Base-by-base conservation (phyloP, 1,140 invertebrate genomes). In the Brachionus manjavacas region DNA sequence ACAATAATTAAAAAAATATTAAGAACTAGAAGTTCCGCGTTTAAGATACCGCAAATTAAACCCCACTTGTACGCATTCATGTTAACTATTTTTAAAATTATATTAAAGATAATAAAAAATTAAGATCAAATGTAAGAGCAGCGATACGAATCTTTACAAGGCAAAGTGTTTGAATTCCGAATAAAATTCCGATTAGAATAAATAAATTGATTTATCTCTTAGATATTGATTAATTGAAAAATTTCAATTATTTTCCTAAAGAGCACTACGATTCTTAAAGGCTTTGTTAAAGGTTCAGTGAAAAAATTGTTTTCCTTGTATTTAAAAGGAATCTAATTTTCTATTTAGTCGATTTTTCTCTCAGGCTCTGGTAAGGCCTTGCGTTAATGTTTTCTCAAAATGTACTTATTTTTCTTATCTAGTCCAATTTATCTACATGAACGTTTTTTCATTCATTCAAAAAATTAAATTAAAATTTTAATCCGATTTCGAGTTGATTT, bases 131-230 rank as follows among this genome's bases (percentile, higher is more conserved):
- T 41, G 39, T 60, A 72, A 72, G 68, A 72, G 35, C 41, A 20
- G 35, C 68, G 68, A 72, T 72, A 72, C 39, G 68, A 72, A 72
- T 72, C 68, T 72, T 72, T 72, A 72, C 31, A 72, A 60, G 52
- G 52, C 52, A 60, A 60, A 60, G 52, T 20, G 52, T 60, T 60
- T 60, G 52, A 60, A 60, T 60, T 60, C 52, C 52, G 52, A 55
- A 55, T 55, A 55, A 8, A 55, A 55, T 55, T 55, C 52, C 52
- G 52, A 60, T 60, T 60, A 60, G 39, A 72, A 72, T 72, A 72
- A 72, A 72, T 72, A 31, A 68, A 68, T 72, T 20, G 12, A 72
- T 35, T 72, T 72, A 72, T 72, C 68, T 72, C 16, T 72, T 72
- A n/a, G 35, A 60, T 60, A 20, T 60, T 60, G 52, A 60, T 60